Conservation (phyloP, 2,888 invertebrate genomes). For the Cosmorhoe ocellata region DNA sequence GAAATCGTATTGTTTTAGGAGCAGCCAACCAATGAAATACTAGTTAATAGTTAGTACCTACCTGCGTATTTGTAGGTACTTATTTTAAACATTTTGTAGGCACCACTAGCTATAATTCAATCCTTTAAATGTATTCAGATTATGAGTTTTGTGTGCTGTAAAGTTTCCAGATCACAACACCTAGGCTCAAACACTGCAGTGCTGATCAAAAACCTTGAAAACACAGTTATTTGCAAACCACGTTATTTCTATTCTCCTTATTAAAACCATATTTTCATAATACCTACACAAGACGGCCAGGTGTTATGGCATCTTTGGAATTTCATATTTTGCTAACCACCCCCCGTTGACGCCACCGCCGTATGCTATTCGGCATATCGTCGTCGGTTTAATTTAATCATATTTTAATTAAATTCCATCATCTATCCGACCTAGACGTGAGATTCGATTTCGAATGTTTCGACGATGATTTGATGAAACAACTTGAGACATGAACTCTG, state of each 20-base stretch:
- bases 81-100: too few relatives aligned
- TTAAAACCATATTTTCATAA: conserved; percentile 6
- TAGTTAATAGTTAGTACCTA: too few relatives aligned
- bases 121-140: too few relatives aligned
- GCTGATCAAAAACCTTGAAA: too few relatives aligned
- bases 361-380: conserved; percentile 31
- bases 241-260: neutral
- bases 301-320: conserved; percentile 33
- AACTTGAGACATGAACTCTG: conserved; percentile 2
- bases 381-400: conserved; percentile 41
- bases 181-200: too few relatives aligned
- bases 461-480: conserved; percentile 15
- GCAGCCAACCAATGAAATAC: neutral
- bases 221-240: too few relatives aligned
- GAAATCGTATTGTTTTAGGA: conserved; percentile 9
- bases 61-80: too few relatives aligned
- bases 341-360: too few relatives aligned
- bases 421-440: conserved; percentile 29
- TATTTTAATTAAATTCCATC: conserved; percentile 59
- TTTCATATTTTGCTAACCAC: conserved; percentile 50
- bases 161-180: too few relatives aligned
- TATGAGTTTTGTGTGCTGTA: too few relatives aligned
- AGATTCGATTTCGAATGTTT: conserved; percentile 23
- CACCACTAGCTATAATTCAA: too few relatives aligned
- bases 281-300: conserved; percentile 3